Evolutionary conservation across 2,113 vertebrate genomes (phyloP).

Genomic region (Myrmophylax atrothorax): DNA sequence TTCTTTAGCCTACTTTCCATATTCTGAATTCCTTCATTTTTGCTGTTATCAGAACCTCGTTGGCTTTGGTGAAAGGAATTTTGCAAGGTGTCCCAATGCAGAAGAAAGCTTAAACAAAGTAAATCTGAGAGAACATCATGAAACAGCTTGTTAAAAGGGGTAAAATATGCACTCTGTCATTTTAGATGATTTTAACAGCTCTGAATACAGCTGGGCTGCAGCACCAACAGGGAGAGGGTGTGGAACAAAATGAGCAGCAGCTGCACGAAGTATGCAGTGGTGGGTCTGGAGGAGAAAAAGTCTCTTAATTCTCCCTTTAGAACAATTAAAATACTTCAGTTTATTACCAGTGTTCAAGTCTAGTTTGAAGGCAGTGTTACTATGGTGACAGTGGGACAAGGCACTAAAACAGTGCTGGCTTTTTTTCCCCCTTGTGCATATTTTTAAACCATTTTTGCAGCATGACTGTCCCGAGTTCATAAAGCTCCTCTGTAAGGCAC

Average conservation of each 20-base stretch:
- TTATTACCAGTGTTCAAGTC: neutral
- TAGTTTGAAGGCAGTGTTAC: neutral
- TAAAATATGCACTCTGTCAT: neutral
- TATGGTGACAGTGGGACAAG: neutral
- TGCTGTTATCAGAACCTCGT: neutral
- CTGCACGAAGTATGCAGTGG: neutral
- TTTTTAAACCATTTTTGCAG: neutral
- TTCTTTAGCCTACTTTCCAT: neutral
- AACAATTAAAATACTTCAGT: constrained; percentile 16
- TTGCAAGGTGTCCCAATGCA: neutral
- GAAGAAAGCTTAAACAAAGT: neutral
- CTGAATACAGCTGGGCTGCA: neutral
- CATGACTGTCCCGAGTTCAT: neutral
- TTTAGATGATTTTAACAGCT: neutral
- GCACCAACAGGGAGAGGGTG: constrained; percentile 9
- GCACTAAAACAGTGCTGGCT: neutral
- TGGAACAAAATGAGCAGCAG: constrained; percentile 27
- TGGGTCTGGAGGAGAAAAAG: neutral
- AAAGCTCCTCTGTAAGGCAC: neutral
- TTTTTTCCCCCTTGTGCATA: neutral
- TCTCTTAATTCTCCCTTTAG: neutral
- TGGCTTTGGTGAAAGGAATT: neutral
- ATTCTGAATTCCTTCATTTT: neutral
- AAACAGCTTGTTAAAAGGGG: neutral
- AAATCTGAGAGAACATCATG: neutral